phyloP scores from a whole-genome alignment of 2,888 invertebrate species.

The Lamproptera curius region DNA sequence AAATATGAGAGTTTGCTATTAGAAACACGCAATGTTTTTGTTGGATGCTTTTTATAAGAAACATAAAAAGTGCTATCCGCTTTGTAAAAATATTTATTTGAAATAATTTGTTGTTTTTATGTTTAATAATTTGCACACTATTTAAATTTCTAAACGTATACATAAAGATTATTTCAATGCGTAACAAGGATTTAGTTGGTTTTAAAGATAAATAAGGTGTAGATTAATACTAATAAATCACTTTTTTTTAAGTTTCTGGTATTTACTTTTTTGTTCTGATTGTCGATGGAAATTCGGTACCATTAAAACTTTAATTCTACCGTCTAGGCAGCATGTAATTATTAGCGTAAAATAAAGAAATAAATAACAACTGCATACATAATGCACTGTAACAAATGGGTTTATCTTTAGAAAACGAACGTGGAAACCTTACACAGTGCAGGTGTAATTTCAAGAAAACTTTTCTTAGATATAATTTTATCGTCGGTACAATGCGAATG shows the following conservation, averaged over 20 bases:
- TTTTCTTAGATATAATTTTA: conserved; percentile 2
- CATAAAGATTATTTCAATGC: not conserved
- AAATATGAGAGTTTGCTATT: not conserved
- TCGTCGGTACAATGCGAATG: conserved; percentile 12
- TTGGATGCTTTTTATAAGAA: not conserved
- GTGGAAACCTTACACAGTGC: conserved; percentile 12
- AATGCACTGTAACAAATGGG: not conserved
- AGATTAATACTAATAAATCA: too few relatives aligned
- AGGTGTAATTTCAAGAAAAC: conserved; percentile 13
- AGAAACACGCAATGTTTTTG: not conserved
- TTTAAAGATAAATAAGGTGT: not conserved
- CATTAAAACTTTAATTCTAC: too few relatives aligned
- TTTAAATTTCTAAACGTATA: not conserved
- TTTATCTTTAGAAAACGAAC: conserved; percentile 8
- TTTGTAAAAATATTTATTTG: not conserved
- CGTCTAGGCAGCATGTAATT: too few relatives aligned
- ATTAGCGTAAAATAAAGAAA: too few relatives aligned
- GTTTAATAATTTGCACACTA: not conserved
- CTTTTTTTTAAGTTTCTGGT: too few relatives aligned
- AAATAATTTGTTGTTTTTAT: not conserved
- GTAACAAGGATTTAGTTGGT: not conserved
- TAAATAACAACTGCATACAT: not conserved
- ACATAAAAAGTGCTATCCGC: not conserved
- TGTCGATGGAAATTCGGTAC: too few relatives aligned
- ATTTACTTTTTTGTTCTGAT: too few relatives aligned